Base-by-base conservation (phyloP, 2,113 vertebrate species). In the Hyperoodon ampullatus region DNA sequence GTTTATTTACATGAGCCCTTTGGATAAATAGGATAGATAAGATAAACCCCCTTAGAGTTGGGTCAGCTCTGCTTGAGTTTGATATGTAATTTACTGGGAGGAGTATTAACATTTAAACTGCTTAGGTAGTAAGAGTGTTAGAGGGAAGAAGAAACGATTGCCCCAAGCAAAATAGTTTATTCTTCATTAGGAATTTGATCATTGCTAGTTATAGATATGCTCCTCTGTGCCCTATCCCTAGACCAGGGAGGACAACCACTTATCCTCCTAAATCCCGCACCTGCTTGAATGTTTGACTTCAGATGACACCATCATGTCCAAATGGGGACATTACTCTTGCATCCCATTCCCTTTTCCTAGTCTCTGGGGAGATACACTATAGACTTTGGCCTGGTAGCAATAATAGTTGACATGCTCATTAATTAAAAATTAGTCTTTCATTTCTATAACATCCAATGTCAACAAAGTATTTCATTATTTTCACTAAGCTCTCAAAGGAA, bases 391-490 rank as follows among this genome's bases (percentile, higher is more conserved):
- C 12, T 78, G 3, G 19, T 16, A 74, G 24, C 26, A 93, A 75
- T 80, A 83, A 87, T 15, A 42, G 8, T 30, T 82, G 24, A 28
- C 4, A 78, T 74, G 33, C 65, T 89, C 9, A 23, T 86, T 77
- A 86, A 86, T 65, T 91, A 81, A 2, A 39, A 65, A 39, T 81
- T 74, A 58, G n/a, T 55, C 68, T 91, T 95, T 93, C 8, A 18
- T 91, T 94, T 89, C 50, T 87, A 2, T 14, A 96, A 42, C 1
- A 93, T 42, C 24, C 50, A 90, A 35, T 77, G 72, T 30, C 42
- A 80, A 90, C n/a, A 89, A 88, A 47, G 2, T 24, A 80, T 55
- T 92, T 85, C 39, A 92, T 77, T 92, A 77, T 77, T 72, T 96
- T 94, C 81, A 88, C 23, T 81, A 44, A 42, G 11, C 2, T 93